phyloP scores from a whole-genome alignment of 2,888 invertebrate genomes.

The Dendrolimus houi region DNA sequence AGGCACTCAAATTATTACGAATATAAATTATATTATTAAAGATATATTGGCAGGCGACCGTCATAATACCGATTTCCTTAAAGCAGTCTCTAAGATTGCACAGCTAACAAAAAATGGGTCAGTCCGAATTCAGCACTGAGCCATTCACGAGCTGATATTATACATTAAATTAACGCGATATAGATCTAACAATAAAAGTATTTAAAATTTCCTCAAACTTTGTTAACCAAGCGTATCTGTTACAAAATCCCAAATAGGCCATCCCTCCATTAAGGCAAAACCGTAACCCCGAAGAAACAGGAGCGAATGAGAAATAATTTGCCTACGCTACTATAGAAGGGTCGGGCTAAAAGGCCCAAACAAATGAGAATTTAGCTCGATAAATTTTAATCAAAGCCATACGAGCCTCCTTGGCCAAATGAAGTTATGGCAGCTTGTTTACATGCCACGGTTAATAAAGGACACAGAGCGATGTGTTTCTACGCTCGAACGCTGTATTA shows the following conservation, averaged over 20 bases:
- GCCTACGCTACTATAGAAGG: constrained; percentile 12
- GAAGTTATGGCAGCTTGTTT: constrained; percentile 36
- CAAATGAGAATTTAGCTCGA: constrained; percentile 41
- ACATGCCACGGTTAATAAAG: constrained; percentile 24
- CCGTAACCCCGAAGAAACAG: constrained; percentile 1
- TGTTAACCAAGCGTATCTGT: too few relatives aligned
- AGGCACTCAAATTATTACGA: too few relatives aligned
- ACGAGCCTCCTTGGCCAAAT: constrained; percentile 29
- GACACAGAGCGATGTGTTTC: constrained; percentile 12
- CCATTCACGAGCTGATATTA: too few relatives aligned
- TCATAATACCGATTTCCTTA: too few relatives aligned
- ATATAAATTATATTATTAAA: too few relatives aligned
- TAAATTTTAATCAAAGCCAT: constrained; percentile 45
- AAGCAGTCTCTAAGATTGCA: too few relatives aligned
- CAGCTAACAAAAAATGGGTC: too few relatives aligned
- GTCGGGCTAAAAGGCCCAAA: constrained; percentile 13
- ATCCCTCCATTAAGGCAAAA: neutral
- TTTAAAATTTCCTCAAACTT: too few relatives aligned
- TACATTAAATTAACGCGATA: too few relatives aligned
- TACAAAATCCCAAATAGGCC: neutral
- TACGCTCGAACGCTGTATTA: constrained; percentile 9
- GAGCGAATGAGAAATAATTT: constrained; percentile 22
- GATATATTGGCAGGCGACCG: too few relatives aligned
- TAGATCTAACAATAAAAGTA: too few relatives aligned
- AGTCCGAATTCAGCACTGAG: too few relatives aligned